Evolutionary conservation across 2,797 vertebrate genomes (phyloP).

Genomic region (Petrocephalus sullivani): DNA sequence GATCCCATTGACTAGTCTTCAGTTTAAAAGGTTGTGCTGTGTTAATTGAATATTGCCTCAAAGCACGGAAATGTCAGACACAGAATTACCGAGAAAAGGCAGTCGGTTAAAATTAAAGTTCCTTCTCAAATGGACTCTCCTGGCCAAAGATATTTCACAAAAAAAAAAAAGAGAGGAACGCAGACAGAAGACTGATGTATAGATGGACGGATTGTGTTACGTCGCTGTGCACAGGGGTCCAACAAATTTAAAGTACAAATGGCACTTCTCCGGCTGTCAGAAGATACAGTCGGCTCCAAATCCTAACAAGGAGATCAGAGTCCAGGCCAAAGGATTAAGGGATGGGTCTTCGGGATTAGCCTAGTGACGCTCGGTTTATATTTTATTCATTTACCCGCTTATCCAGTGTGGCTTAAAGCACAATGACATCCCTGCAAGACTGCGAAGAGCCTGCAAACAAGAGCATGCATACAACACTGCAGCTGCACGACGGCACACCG

Average conservation of each 20-base stretch:
- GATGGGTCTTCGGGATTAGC: not conserved
- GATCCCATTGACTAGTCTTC: not conserved
- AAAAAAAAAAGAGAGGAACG: not conserved
- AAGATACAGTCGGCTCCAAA: not conserved
- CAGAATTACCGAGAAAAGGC: not conserved
- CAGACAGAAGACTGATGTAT: not conserved
- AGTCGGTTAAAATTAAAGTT: conserved; percentile 15
- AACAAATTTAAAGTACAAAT: not conserved
- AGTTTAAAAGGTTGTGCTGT: conserved; percentile 7
- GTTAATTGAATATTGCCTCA: conserved; percentile 12
- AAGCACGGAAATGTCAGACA: conserved; percentile 19
- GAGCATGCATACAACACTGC: not conserved
- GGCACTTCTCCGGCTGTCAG: not conserved
- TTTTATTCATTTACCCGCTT: not conserved
- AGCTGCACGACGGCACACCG: not conserved
- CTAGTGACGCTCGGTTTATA: not conserved
- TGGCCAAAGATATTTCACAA: not conserved
- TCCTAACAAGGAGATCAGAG: not conserved
- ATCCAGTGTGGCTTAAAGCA: not conserved
- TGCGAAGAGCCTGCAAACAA: not conserved
- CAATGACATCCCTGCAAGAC: not conserved
- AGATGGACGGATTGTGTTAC: not conserved
- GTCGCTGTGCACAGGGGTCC: not conserved
- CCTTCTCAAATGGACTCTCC: conserved; percentile 5
- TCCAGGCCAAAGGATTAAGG: not conserved